Evolutionary conservation across 2,888 invertebrate species (phyloP), one percentile per base, ranked within the genome.

Genomic region (Nymphalis polychloros): DNA sequence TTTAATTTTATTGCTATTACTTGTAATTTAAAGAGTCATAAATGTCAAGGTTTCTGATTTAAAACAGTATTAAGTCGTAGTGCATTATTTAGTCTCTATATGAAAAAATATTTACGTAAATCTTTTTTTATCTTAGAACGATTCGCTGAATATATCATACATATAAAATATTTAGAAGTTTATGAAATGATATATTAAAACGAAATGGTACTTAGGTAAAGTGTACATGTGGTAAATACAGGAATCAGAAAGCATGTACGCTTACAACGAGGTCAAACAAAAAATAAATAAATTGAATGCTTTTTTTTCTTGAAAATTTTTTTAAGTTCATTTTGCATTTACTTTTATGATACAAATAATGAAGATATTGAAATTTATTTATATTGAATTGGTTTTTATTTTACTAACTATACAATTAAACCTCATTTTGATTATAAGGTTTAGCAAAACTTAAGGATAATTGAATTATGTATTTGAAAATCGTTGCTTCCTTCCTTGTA

Each of bases 21-120:
- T 16, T 31, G n/a, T n/a, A 27, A 27, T 35, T 55, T 60, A 57
- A 55, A 31, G 41, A 35, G 50, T 59, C 48, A 53, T 59, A 64
- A 41, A 52, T 41, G 23, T 27, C 46, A 46, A 59, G 27, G 46
- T 19, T 53, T 52, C 23, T 50, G n/a, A 35, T 59, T 50, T 46
- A 59, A 16, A 41, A 27, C 8, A 4, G n/a, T 50, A 49, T 49
- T 19, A 57, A 57, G 41, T 57, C 41, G 19, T 41, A 19, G 41
- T 41, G 17, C n/a, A 57, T 57, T 57, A 57, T 35, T 13, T 53
- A 53, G 23, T 8, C 13, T 57, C 27, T 55, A 27, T 55, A 31
- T 55, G 17, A 10, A 31, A 55, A 17, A 55, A 31, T 31, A 23
- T 55, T 55, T 55, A 55, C 27, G 27, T 23, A 52, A 52, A 52